Conservation (phyloP, 2,888 invertebrate genomes). For the Drosophila niveifrons region DNA sequence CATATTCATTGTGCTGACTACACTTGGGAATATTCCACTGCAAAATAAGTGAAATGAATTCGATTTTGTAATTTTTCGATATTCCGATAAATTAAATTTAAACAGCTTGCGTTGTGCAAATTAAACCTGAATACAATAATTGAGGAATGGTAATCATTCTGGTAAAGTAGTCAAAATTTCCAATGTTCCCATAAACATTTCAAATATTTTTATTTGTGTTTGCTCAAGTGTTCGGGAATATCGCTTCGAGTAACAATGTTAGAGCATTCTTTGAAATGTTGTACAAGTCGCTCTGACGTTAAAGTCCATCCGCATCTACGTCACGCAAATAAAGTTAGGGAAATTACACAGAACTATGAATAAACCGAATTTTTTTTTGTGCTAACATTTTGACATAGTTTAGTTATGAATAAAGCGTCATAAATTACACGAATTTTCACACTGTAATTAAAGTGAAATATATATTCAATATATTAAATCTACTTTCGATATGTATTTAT, state of each 20-base stretch:
- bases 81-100: no score
- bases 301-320: neutral
- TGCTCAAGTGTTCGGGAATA: neutral
- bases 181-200: neutral
- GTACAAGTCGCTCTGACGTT: neutral
- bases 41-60: no score
- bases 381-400: neutral
- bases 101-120: no score
- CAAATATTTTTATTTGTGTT: neutral
- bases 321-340: neutral
- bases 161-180: no score
- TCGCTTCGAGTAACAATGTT: neutral
- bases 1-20: slow-evolving; percentile 1
- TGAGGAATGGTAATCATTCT: no score
- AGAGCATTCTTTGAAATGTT: no score
- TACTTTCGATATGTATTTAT: no score
- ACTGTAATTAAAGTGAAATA: neutral
- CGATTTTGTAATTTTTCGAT: no score
- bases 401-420: neutral
- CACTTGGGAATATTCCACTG: no score
- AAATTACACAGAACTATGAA: neutral
- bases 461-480: no score
- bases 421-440: neutral
- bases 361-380: neutral
- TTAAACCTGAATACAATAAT: no score